phyloP scores from a whole-genome alignment of 1,140 invertebrate species.

The Cyphomyrmex costatus region DNA sequence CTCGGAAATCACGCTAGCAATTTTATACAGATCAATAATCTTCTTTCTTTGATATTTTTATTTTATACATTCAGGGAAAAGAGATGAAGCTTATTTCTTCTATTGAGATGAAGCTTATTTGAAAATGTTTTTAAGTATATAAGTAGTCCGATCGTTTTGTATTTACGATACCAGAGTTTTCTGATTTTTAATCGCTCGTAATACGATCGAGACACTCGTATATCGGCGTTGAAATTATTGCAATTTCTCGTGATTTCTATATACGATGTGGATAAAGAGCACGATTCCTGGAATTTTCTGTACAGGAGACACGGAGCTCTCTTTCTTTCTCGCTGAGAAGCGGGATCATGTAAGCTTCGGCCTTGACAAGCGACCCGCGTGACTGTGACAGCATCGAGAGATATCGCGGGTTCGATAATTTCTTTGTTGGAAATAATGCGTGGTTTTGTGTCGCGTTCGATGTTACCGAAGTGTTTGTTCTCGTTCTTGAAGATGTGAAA shows the following conservation, averaged over 20 bases:
- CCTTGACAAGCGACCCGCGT: conserved; percentile 40
- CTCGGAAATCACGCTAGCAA: neutral
- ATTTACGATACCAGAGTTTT: neutral
- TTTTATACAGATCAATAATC: neutral
- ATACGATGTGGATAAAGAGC: neutral
- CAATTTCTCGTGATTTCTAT: neutral
- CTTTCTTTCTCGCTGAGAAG: conserved; percentile 10
- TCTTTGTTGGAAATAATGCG: conserved; percentile 55
- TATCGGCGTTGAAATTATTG: neutral
- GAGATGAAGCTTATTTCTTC: no score
- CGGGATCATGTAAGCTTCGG: neutral
- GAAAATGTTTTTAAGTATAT: neutral
- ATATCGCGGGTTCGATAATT: conserved; percentile 40
- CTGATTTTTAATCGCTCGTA: conserved; percentile 1
- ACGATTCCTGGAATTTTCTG: neutral
- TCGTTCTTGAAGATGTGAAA: conserved; percentile 30
- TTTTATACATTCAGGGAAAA: neutral
- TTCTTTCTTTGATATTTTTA: no score
- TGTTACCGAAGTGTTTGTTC: conserved; percentile 6
- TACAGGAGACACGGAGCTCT: neutral
- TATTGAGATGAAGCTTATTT: neutral
- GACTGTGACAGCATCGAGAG: conserved; percentile 35
- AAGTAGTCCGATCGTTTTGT: neutral
- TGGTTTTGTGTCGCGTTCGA: conserved; percentile 35
- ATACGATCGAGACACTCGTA: neutral